Conservation (phyloP, 1,140 invertebrate species). For the Pentalonia nigronervosa region DNA sequence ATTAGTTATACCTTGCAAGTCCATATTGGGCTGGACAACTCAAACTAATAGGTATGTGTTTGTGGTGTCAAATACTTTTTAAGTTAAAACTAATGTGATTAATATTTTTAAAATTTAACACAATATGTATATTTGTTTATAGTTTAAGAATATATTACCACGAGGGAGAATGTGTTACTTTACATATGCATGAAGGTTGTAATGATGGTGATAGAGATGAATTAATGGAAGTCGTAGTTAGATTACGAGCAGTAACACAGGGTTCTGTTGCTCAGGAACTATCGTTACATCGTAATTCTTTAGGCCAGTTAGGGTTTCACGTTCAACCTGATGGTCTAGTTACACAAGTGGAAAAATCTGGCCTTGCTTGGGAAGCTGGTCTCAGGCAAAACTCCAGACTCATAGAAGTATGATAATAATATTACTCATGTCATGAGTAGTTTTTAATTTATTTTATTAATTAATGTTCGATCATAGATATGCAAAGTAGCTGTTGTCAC, state of each 20-base stretch:
- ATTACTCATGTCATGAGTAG: background rate
- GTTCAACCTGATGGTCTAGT: slow-evolving; percentile 95
- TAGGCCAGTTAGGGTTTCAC: slow-evolving; percentile 92
- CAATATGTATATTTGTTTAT: slow-evolving; percentile 60
- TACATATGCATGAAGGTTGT: slow-evolving; percentile 71
- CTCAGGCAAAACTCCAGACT: slow-evolving; percentile 86
- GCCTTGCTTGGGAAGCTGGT: slow-evolving; percentile 88
- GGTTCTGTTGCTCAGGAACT: slow-evolving; percentile 79
- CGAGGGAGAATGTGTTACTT: slow-evolving; percentile 85
- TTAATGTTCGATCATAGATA: slow-evolving; percentile 67
- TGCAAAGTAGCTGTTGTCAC: slow-evolving; percentile 90
- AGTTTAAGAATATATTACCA: slow-evolving; percentile 77
- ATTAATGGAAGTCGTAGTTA: slow-evolving; percentile 78
- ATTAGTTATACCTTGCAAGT: slow-evolving; percentile 84
- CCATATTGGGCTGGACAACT: slow-evolving; percentile 83
- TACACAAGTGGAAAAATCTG: slow-evolving; percentile 88
- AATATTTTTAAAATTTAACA: slow-evolving; percentile 17
- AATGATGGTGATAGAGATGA: slow-evolving; percentile 74
- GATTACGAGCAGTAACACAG: slow-evolving; percentile 75
- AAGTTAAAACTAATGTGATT: background rate
- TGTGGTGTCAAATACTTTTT: slow-evolving; percentile 42
- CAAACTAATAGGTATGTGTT: slow-evolving; percentile 69
- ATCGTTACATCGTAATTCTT: slow-evolving; percentile 77
- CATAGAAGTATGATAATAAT: slow-evolving; percentile 73
- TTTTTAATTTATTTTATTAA: background rate